Conservation (phyloP, 2,797 vertebrate genomes). For the Ciconia nigra region DNA sequence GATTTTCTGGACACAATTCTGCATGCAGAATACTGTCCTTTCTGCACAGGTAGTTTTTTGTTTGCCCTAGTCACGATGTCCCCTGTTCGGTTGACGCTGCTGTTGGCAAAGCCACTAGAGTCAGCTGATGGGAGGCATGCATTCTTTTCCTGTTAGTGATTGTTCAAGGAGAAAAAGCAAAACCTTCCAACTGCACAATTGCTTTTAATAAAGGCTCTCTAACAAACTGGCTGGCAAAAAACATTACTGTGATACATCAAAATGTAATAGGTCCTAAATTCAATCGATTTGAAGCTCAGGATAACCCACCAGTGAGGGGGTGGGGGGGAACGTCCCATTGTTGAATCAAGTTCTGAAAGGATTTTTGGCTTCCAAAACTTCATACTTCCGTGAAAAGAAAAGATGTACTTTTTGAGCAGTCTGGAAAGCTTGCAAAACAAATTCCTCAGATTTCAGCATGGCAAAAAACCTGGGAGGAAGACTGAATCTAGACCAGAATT, state of each 20-base stretch:
- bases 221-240: background rate
- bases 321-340: rapidly evolving
- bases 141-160: background rate
- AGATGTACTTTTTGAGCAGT: background rate
- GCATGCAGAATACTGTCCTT: background rate
- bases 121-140: background rate
- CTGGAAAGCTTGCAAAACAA: background rate
- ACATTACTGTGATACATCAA: background rate
- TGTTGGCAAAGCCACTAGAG: background rate
- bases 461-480: background rate
- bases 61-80: background rate
- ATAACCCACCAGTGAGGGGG: background rate
- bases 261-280: background rate
- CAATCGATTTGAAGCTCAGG: background rate
- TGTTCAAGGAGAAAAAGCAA: constrained; percentile 10
- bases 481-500: background rate
- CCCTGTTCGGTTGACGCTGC: background rate
- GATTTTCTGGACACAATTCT: background rate
- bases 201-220: background rate
- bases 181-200: background rate
- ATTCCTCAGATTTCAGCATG: background rate
- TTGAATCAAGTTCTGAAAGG: background rate
- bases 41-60: background rate
- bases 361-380: background rate
- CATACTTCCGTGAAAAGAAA: background rate